Base-by-base conservation (phyloP, 2,113 vertebrate genomes). In the Nesogale talazaci region DNA sequence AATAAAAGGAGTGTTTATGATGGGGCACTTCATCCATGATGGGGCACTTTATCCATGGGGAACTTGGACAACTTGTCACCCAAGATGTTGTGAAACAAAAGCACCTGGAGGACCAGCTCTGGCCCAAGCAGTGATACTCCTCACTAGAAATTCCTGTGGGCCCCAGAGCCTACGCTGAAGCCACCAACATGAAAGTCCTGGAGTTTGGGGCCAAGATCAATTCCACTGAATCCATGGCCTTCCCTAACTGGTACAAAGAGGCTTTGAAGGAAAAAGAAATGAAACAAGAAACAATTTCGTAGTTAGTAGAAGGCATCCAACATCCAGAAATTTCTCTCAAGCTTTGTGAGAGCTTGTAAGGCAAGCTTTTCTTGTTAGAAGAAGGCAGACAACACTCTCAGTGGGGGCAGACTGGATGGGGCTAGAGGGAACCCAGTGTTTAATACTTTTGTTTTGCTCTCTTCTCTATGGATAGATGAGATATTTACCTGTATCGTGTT, bases 141-240 rank as follows among this genome's bases (percentile, higher is more conserved):
- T n/a, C 0, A 7, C 59, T 95, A 83, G 52, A 72, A 95, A 22
- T 95, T 95, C 72, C 92, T 91, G 3, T 96, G 95, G 94, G 95
- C 3, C 34, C 46, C 0, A 69, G 84, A 70, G 83, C 94, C 2
- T 0, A 31, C 0, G 38, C 38, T 3, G 92, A 95, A 82, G 91
- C 2, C 3, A 94, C 20, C 63, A 95, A 96, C 38, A 88, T 91
- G 92, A 67, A 81, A 65, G 23, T 95, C 9, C 67, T 96, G 0
- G 78, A 95, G 42, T 93, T 95, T 77, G 36, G 72, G 38, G 74
- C 94, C 42, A 93, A 89, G 42, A 15, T 93, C 20, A 94, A 91
- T 25, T 38, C 46, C 9, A 91, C 69, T 0, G 2, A n/a, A 2
- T 59, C 92, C 3, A 76, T 1, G 72, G 56, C 19, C 42, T 82